Evolutionary conservation across 2,113 vertebrate species (phyloP).

Genomic region (Mustela nigripes): DNA sequence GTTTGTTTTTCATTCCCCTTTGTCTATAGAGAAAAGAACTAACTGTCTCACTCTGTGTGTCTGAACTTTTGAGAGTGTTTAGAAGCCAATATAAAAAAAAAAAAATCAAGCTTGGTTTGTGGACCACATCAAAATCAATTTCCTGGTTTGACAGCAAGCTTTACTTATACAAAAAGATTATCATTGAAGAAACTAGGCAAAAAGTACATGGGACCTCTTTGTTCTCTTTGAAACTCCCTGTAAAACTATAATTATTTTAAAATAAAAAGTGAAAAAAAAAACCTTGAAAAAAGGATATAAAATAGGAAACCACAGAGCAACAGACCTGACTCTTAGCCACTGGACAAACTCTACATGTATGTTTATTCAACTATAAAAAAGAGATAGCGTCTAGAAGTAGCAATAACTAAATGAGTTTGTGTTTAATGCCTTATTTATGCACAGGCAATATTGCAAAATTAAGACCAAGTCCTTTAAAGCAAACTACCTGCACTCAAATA

Average conservation of each 20-base stretch:
- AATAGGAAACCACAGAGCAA: neutral
- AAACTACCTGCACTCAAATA: neutral
- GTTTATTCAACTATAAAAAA: neutral
- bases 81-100: neutral
- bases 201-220: neutral
- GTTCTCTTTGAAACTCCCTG: neutral
- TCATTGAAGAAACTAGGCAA: neutral
- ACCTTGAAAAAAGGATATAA: neutral
- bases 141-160: neutral
- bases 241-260: slow-evolving; percentile 2
- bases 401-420: neutral
- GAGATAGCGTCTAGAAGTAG: neutral
- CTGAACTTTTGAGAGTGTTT: neutral
- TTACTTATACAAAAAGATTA: neutral
- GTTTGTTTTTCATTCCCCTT: neutral
- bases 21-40: neutral
- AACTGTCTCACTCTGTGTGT: neutral
- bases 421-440: neutral
- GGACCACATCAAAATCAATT: neutral
- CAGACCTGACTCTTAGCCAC: neutral
- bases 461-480: neutral
- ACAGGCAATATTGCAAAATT: neutral
- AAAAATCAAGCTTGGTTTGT: neutral
- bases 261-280: neutral
- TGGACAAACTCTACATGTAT: neutral